phyloP scores from a whole-genome alignment of 2,888 invertebrate genomes.

The Hirtodrosophila alboralis region DNA sequence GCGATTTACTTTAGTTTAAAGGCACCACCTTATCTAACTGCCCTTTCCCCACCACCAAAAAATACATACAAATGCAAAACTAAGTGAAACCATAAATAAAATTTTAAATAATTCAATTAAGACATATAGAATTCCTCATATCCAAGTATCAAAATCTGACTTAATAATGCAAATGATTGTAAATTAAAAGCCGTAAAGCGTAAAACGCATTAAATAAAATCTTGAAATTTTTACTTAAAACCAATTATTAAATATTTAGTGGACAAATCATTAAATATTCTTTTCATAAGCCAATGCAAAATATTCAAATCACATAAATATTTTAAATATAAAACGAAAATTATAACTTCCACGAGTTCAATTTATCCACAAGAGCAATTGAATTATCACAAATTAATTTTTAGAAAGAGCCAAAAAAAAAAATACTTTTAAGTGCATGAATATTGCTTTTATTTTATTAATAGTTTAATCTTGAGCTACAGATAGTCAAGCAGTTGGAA shows the following conservation, averaged over 20 bases:
- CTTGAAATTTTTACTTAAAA: constrained; percentile 21
- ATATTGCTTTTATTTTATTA: constrained; percentile 5
- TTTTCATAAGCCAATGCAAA: constrained; percentile 18
- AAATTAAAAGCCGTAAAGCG: constrained; percentile 28
- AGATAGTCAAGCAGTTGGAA: constrained; percentile 23
- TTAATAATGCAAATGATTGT: constrained; percentile 45
- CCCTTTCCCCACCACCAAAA: neutral
- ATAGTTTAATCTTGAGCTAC: neutral
- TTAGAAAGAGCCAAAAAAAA: constrained; percentile 7
- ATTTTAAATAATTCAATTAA: constrained; percentile 22
- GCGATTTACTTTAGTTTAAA: constrained; percentile 38
- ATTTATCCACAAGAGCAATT: constrained; percentile 44
- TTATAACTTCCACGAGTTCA: constrained; percentile 21
- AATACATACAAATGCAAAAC: constrained; percentile 17
- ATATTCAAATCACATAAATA: constrained; percentile 40
- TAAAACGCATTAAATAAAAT: constrained; percentile 38
- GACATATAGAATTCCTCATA: constrained; percentile 69
- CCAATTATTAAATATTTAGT: constrained; percentile 51
- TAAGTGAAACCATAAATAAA: constrained; percentile 24
- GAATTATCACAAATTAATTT: constrained; percentile 29
- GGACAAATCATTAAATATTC: constrained; percentile 54
- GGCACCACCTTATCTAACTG: constrained; percentile 5
- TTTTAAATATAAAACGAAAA: constrained; percentile 8
- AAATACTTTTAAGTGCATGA: constrained; percentile 35
- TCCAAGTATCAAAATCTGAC: constrained; percentile 83